These are phyloP conservation scores for Leucophenga maculata DNA, from an alignment of 2,888 invertebrate genomes.

Conservation along the genomic window DNA sequence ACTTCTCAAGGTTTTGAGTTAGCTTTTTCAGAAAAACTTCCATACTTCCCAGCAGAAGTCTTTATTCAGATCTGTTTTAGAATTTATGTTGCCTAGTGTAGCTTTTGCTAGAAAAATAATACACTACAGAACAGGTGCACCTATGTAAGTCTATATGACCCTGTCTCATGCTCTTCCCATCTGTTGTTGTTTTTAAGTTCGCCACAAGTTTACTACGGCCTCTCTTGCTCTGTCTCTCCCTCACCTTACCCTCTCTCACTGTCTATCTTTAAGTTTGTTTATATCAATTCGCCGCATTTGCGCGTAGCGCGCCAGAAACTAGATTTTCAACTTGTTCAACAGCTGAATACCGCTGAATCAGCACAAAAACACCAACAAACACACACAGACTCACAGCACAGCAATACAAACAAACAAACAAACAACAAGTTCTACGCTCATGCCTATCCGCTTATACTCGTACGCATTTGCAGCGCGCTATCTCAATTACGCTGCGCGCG, in stretches of 20 bases:
- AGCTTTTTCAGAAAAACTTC: too few relatives aligned
- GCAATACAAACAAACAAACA: not conserved
- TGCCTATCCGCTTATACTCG: not conserved
- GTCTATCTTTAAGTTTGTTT: not conserved
- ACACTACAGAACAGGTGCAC: not conserved
- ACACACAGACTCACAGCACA: not conserved
- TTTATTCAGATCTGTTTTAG: too few relatives aligned
- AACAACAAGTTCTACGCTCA: not conserved
- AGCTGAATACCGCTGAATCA: conserved; percentile 40
- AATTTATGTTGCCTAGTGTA: not conserved
- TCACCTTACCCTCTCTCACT: not conserved
- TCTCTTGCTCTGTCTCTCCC: not conserved
- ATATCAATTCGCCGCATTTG: conserved; percentile 22
- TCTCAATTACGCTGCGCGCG: conserved; percentile 29
- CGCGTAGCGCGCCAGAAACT: conserved; percentile 10
- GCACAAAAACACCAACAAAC: not conserved
- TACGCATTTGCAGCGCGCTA: not conserved
- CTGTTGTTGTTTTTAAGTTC: too few relatives aligned
- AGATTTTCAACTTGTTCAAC: conserved; percentile 29
- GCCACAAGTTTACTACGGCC: too few relatives aligned
- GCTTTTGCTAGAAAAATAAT: not conserved
- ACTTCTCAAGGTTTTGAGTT: too few relatives aligned
- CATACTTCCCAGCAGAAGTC: too few relatives aligned
- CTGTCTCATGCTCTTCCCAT: too few relatives aligned
- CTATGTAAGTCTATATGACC: not conserved